A percentile compares a stretch with the other conserved stretches of the same genome.
phyloP scores from a whole-genome alignment of 2,888 invertebrate genomes.

The Phania funesta region DNA sequence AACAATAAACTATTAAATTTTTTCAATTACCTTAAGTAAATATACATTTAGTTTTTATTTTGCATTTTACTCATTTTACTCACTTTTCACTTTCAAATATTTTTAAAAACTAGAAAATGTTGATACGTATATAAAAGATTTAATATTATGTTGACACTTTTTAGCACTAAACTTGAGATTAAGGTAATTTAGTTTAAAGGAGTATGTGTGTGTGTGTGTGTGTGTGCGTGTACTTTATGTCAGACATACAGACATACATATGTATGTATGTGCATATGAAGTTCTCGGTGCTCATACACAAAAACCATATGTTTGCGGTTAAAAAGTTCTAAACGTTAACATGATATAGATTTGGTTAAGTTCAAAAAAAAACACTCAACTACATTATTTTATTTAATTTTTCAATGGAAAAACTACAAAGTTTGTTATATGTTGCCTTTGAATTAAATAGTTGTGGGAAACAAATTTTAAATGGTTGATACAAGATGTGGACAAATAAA shows the following conservation, averaged over 20 bases:
- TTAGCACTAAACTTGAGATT: background rate
- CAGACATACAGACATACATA: background rate
- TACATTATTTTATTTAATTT: constrained; percentile 48
- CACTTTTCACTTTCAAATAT: too few species aligned
- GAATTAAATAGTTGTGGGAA: constrained; percentile 65
- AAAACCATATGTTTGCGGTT: constrained; percentile 60
- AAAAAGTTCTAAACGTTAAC: constrained; percentile 57
- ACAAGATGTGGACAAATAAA: background rate
- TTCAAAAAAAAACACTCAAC: constrained; percentile 21
- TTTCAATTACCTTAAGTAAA: constrained; percentile 26
- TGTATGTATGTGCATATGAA: constrained; percentile 23
- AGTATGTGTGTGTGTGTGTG: too few species aligned
- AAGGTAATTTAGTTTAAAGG: background rate
- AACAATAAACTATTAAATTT: constrained; percentile 6
- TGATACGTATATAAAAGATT: background rate
- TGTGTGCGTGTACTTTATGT: background rate
- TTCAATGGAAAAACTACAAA: constrained; percentile 46
- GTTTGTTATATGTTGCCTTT: constrained; percentile 42
- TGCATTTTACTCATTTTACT: too few species aligned
- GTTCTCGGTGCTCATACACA: constrained; percentile 30
- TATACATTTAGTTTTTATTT: constrained; percentile 4
- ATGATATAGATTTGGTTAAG: constrained; percentile 53
- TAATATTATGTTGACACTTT: background rate
- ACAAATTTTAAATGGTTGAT: constrained; percentile 21
- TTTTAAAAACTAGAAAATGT: background rate